These are phyloP conservation scores for Sylvia borin DNA, from an alignment of 2,797 vertebrate genomes.

Conservation along the genomic window DNA sequence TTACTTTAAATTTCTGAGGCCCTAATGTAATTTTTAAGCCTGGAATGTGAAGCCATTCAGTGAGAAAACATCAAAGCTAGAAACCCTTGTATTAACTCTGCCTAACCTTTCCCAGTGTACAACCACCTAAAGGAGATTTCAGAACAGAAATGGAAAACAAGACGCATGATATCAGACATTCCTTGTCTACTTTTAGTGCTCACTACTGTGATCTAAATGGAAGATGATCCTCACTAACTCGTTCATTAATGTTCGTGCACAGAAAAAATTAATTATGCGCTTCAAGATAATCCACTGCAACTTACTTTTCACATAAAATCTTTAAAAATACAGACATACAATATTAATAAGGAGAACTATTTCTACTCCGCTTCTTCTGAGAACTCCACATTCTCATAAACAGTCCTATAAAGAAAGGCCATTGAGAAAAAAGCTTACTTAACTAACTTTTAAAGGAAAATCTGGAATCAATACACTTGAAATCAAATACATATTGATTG, in stretches of 20 bases:
- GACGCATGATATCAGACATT: neutral
- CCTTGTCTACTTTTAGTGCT: neutral
- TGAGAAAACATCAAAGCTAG: neutral
- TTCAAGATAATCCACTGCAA: neutral
- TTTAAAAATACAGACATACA: neutral
- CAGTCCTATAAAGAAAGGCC: neutral
- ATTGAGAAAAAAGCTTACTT: neutral
- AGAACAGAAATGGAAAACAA: neutral
- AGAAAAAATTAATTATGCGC: neutral
- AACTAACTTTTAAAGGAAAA: constrained; percentile 6
- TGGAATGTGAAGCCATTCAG: neutral
- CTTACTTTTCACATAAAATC: neutral
- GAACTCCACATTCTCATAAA: neutral
- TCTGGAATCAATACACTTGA: constrained; percentile 24
- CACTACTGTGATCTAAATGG: neutral
- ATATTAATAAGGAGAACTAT: neutral
- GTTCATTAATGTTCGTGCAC: neutral
- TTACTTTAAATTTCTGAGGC: neutral
- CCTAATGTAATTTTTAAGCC: neutral
- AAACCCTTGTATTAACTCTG: neutral
- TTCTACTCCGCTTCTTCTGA: neutral
- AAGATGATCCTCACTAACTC: neutral
- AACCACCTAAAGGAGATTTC: neutral
- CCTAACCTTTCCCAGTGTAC: neutral
- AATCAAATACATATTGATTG: constrained; percentile 53